These are phyloP conservation scores for Myrmecobius fasciatus DNA, from an alignment of 2,113 vertebrate species.

Conservation along the genomic window DNA sequence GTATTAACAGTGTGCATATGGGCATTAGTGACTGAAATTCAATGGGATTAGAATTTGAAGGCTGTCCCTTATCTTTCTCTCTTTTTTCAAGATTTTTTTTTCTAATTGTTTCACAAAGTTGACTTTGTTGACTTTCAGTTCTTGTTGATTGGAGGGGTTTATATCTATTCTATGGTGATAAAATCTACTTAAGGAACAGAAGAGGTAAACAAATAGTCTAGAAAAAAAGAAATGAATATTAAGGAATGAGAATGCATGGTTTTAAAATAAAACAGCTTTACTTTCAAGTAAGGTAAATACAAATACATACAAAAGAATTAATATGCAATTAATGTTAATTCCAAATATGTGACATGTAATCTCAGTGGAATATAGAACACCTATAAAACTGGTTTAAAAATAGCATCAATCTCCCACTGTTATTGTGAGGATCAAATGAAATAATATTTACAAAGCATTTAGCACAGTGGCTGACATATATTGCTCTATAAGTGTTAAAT, in stretches of 20 bases:
- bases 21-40: not conserved
- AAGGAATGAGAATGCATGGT: not conserved
- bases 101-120: not conserved
- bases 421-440: not conserved
- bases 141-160: not conserved
- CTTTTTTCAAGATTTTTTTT: not conserved
- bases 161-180: not conserved
- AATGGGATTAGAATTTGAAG: not conserved
- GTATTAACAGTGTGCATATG: not conserved
- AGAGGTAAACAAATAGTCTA: conserved; percentile 33
- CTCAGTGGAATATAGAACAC: not conserved
- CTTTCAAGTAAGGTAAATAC: not conserved
- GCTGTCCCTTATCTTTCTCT: not conserved
- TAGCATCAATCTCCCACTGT: not conserved
- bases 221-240: not conserved
- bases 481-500: not conserved
- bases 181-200: not conserved
- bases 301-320: not conserved
- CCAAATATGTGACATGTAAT: not conserved
- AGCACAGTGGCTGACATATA: not conserved
- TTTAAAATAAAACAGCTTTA: not conserved
- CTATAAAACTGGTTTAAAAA: not conserved
- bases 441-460: not conserved
- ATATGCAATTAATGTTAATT: not conserved
- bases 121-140: not conserved